Conservation (phyloP, 2,888 invertebrate species). For the Encarsia formosa region DNA sequence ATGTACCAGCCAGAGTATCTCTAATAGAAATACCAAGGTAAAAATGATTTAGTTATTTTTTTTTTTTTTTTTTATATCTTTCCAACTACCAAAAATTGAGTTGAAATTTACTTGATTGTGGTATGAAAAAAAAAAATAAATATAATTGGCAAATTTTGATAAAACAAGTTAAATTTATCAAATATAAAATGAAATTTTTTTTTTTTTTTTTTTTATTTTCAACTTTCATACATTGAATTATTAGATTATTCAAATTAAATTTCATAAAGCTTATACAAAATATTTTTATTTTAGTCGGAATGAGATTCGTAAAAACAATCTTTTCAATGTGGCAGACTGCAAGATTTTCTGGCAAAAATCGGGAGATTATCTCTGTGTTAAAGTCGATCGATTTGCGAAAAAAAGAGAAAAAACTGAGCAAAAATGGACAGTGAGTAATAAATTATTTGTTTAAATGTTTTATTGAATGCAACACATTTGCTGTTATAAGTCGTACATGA, state of each 20-base stretch:
- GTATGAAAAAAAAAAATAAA: too few relatives aligned
- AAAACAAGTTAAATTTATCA: too few relatives aligned
- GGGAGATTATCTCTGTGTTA: conserved; percentile 96
- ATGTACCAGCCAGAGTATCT: conserved; percentile 92
- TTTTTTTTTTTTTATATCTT: conserved; percentile 6
- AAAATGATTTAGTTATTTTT: conserved; percentile 11
- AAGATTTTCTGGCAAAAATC: conserved; percentile 99
- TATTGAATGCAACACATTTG: too few relatives aligned
- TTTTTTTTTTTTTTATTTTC: too few relatives aligned
- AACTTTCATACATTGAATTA: background rate
- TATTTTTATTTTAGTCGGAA: conserved; percentile 59
- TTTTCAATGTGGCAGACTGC: conserved; percentile 97
- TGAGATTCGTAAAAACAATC: conserved; percentile 87
- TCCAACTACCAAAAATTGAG: background rate
- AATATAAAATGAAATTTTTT: too few relatives aligned
- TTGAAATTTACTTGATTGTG: background rate
- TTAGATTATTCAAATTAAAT: too few relatives aligned
- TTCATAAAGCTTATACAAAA: too few relatives aligned
- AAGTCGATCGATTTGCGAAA: conserved; percentile 85
- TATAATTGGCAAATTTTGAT: too few relatives aligned
- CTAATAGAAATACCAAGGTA: conserved; percentile 85
- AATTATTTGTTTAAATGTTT: background rate
- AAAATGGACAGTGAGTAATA: conserved; percentile 72
- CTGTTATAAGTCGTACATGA: too few relatives aligned
- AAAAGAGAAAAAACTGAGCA: conserved; percentile 90